Base-by-base conservation (phyloP, 23 tunicate species). In the Ciona savignyi region DNA sequence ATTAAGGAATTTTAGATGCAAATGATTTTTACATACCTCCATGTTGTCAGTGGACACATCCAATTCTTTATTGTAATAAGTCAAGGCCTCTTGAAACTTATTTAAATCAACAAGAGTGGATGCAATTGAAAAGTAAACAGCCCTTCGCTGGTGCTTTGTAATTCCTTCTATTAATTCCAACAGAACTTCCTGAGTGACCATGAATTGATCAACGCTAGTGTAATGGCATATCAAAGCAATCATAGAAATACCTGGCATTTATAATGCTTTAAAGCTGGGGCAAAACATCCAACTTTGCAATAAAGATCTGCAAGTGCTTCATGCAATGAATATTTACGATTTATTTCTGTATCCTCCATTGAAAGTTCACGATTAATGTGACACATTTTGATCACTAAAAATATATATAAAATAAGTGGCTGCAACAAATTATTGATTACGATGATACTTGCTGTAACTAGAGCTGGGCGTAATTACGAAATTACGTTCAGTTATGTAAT, bases 41-140 rank as follows among this genome's bases (percentile, higher is more conserved):
- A 30, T 80, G 6, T 62, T 51, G 22, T 86, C 77, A 3, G 34
- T 35, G 24, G 66, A 66, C 27, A 65, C 74, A 15, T 80, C 65
- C 68, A 86, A 33, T 60, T 86, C 93, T 63, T 64, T 86, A 29
- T 79, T 33, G 74, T 72, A 86, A 70, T 86, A 86, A 2, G 29
- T 34, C 15, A 86, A 70, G 1, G 93, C 93, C 30, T 74, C 77
- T 21, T 68, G 49, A 61, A 74, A 75, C 6, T 74, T 72, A 32
- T 69, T 74, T 2, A 74, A 75, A 75, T 86, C 93, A 23, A 66
- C 32, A 2, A 67, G 60, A 19, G 93, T 86, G 0, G 83, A 68
- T 22, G 85, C 93, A 63, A 86, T 84, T n/a, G 93, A 86, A 34
- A 71, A 86, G 51, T 74, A 80, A 29, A 80, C 93, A 1, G 85